Conservation (phyloP, 2,888 invertebrate species). For the Platynereis dumerilii region DNA sequence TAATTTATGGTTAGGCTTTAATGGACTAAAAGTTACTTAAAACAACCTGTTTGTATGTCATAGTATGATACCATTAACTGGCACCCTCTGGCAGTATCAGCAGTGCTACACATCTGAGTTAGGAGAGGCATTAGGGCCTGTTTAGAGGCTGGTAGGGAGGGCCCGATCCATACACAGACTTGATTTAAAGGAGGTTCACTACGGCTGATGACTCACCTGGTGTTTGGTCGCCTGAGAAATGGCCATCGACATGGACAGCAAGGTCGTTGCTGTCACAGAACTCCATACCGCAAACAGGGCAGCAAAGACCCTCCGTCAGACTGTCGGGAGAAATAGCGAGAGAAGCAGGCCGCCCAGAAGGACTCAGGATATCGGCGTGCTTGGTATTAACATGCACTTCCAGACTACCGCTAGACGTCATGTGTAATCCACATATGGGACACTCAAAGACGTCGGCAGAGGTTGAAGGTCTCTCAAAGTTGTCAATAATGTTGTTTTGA, state of each 20-base stretch:
- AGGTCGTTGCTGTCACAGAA: slow-evolving; percentile 67
- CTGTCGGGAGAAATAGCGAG: slow-evolving; percentile 16
- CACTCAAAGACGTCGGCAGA: slow-evolving; percentile 69
- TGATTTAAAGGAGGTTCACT: too few relatives aligned
- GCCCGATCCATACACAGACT: too few relatives aligned
- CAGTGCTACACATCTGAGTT: too few relatives aligned
- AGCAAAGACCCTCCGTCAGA: slow-evolving; percentile 23
- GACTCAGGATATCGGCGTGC: slow-evolving; percentile 81
- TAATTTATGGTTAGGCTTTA: too few relatives aligned
- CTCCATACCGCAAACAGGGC: slow-evolving; percentile 61
- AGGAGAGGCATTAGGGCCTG: too few relatives aligned
- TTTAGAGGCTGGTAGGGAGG: too few relatives aligned
- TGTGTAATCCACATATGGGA: slow-evolving; percentile 79
- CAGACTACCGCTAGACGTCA: slow-evolving; percentile 71
- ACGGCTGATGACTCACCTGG: slow-evolving; percentile 41
- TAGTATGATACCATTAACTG: too few relatives aligned
- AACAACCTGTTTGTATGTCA: too few relatives aligned
- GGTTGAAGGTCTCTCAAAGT: slow-evolving; percentile 9
- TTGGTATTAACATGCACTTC: slow-evolving; percentile 86
- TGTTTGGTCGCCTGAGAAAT: slow-evolving; percentile 68
- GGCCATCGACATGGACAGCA: slow-evolving; percentile 80
- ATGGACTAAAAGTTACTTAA: too few relatives aligned
- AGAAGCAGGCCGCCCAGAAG: slow-evolving; percentile 59
- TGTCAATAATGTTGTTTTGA: slow-evolving; percentile 21
- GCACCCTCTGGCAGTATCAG: too few relatives aligned